phyloP scores from a whole-genome alignment of 1,140 invertebrate species.

The Cyphomyrmex costatus region DNA sequence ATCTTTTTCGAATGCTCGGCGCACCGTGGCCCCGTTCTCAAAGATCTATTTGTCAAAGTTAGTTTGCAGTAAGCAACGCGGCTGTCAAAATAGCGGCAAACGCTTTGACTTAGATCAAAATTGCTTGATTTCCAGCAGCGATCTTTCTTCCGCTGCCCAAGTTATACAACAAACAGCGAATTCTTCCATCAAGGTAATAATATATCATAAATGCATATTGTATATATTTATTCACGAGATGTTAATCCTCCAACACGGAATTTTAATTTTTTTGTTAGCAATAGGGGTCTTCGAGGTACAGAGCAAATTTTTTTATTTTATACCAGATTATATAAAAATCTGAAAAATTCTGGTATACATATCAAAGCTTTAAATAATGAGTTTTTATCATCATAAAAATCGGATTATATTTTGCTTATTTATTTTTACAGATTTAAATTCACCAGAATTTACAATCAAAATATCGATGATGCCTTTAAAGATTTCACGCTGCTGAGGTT shows the following conservation, averaged over 20 bases:
- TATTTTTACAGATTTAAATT: too few relatives aligned
- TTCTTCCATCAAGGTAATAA: background rate
- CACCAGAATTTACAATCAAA: too few relatives aligned
- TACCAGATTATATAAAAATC: too few relatives aligned
- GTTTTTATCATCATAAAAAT: too few relatives aligned
- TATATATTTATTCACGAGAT: slow-evolving; percentile 36
- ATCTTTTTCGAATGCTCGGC: slow-evolving; percentile 67
- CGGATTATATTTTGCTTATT: too few relatives aligned
- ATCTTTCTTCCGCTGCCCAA: background rate
- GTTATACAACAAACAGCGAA: background rate
- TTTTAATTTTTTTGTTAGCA: too few relatives aligned
- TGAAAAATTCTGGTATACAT: too few relatives aligned
- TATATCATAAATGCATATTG: slow-evolving; percentile 16
- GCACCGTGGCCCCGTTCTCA: slow-evolving; percentile 25
- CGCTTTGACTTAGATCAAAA: background rate
- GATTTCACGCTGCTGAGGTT: too few relatives aligned
- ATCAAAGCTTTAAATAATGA: too few relatives aligned
- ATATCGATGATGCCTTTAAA: too few relatives aligned
- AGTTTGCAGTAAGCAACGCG: slow-evolving; percentile 14
- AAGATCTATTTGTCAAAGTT: slow-evolving; percentile 57
- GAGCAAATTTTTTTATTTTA: too few relatives aligned
- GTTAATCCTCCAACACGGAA: background rate
- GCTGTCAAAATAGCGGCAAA: slow-evolving; percentile 34
- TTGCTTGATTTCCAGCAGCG: background rate
- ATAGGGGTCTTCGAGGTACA: too few relatives aligned